Evolutionary conservation across 2,888 invertebrate genomes (phyloP), one percentile per base, ranked within the genome.

Genomic region (Drosophila incognita): DNA sequence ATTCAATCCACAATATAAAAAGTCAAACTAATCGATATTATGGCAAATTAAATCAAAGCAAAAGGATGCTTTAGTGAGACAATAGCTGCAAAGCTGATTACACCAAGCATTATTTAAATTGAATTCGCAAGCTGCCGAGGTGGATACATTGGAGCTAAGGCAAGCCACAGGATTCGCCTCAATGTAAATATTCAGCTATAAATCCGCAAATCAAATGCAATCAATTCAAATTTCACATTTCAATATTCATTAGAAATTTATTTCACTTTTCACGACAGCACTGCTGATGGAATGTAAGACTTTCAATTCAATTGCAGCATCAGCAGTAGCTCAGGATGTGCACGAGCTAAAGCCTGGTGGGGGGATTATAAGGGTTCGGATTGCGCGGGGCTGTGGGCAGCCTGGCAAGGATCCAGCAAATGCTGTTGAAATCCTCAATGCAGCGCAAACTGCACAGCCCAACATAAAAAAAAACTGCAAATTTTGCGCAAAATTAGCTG

Each of bases 201-300:
- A 87, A 76, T 84, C 82, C 82, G 74, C 77, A 87, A 87, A 86
- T 87, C 87, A 84, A 87, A 84, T 79, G 77, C 87, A 87, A 87
- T 87, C 87, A 87, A 87, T 87, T 87, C 87, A 87, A 86, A 87
- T 87, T 86, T 86, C 81, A 81, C 87, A 87, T 87, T 87, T 86
- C 87, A 87, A 84, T 87, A 87, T 87, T 87, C 87, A 87, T 87
- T 87, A 84, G 84, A 87, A 86, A 86, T 83, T 73, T 87, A 87
- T 83, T 87, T 87, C 86, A 67, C 71, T 71, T 83, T 85, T 83
- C 74, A 64, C 81, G 81, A 83, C 61, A 74, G 75, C 71, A 67
- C 48, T 60, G 65, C 65, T 52, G 66, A 69, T 69, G 58, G 65
- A 70, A 71, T 57, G 74, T 64, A 35, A 61, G 60, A 54, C 53